Conservation (phyloP, 2,113 vertebrate genomes). For the Mustela nigripes region DNA sequence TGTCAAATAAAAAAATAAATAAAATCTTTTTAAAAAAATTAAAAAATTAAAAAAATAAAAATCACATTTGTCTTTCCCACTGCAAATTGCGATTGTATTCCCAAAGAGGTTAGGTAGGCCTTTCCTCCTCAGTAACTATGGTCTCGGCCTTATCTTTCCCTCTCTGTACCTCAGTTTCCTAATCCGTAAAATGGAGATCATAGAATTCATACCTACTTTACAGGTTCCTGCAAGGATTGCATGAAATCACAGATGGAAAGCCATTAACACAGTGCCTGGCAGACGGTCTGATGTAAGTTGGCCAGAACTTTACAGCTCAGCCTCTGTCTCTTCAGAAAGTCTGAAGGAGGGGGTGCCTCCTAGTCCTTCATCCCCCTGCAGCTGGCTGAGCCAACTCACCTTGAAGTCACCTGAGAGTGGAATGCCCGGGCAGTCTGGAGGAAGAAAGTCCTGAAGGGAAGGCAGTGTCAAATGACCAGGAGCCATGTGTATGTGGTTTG, state of each 20-base stretch:
- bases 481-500: neutral
- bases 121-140: neutral
- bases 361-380: neutral
- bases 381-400: neutral
- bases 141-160: neutral
- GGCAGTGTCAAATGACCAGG: neutral
- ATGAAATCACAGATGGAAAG: neutral
- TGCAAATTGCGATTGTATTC: neutral
- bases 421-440: neutral
- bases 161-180: conserved; percentile 12
- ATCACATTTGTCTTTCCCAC: neutral
- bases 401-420: neutral
- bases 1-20: too few relatives aligned
- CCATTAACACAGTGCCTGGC: neutral
- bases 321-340: neutral
- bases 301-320: neutral
- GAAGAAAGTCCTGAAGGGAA: neutral
- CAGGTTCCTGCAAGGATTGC: neutral
- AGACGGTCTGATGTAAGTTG: neutral
- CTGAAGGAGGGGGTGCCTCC: neutral
- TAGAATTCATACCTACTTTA: neutral
- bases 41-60: neutral
- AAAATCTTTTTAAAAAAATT: too few relatives aligned
- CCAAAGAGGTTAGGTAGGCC: neutral
- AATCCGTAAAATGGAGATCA: neutral